These are phyloP conservation scores for Zelleria hepariella DNA, from an alignment of 2,888 invertebrate genomes.

Conservation along the genomic window DNA sequence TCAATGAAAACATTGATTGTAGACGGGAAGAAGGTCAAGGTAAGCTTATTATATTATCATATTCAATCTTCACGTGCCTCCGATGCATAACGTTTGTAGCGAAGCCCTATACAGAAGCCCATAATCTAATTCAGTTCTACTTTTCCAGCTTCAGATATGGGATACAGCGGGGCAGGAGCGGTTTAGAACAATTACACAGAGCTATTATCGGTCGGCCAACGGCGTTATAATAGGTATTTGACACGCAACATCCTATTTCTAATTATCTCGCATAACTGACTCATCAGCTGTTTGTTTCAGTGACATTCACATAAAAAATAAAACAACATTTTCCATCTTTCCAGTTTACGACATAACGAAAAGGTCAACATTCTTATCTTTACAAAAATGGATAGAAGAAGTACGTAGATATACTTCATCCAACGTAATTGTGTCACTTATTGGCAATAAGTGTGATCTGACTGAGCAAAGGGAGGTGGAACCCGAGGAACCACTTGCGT, in stretches of 20 bases:
- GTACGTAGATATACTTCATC: slow-evolving; percentile 94
- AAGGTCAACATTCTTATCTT: slow-evolving; percentile 88
- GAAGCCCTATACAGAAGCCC: neutral
- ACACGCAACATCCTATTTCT: neutral
- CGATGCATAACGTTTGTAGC: slow-evolving; percentile 12
- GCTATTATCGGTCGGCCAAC: slow-evolving; percentile 97
- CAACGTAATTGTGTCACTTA: slow-evolving; percentile 89
- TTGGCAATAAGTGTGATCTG: slow-evolving; percentile 94
- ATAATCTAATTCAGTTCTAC: neutral
- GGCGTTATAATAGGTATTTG: slow-evolving; percentile 89
- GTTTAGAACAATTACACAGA: slow-evolving; percentile 96
- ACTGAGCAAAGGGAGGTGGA: slow-evolving; percentile 87
- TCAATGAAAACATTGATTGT: slow-evolving; percentile 97
- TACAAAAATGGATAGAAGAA: slow-evolving; percentile 97
- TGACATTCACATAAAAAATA: slow-evolving; percentile 6
- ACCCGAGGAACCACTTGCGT: slow-evolving; percentile 86
- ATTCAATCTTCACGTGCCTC: slow-evolving; percentile 13
- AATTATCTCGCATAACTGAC: neutral
- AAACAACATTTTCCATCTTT: slow-evolving; percentile 31
- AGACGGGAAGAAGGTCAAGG: slow-evolving; percentile 96
- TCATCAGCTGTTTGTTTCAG: neutral
- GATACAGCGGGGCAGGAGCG: slow-evolving; percentile 97
- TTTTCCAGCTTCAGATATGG: slow-evolving; percentile 90
- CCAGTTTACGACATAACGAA: slow-evolving; percentile 96
- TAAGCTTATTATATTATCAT: slow-evolving; percentile 44